Conservation (phyloP, 2,888 invertebrate genomes). For the Spicauda simplicius region DNA sequence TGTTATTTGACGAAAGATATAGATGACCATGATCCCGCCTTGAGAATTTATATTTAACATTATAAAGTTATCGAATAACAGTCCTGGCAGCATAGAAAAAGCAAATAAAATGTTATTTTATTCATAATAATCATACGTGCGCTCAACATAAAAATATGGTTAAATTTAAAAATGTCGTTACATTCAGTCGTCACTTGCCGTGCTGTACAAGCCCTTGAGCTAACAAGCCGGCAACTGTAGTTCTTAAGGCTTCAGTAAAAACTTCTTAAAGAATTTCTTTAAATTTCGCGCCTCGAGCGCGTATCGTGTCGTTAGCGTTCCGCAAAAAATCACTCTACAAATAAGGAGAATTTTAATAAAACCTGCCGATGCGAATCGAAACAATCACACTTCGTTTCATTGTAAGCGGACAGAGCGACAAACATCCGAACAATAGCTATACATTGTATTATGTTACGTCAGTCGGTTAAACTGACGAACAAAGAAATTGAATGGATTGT, state of each 20-base stretch:
- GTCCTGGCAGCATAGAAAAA: no score
- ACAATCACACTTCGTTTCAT: slow-evolving; percentile 67
- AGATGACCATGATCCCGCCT: no score
- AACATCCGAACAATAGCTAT: slow-evolving; percentile 56
- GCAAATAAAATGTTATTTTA: neutral
- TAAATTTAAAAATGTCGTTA: slow-evolving; percentile 15
- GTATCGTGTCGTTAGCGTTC: slow-evolving; percentile 39
- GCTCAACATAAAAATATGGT: neutral
- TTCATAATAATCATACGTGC: neutral
- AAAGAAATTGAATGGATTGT: slow-evolving; percentile 31
- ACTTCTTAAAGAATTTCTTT: slow-evolving; percentile 33
- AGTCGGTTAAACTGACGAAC: slow-evolving; percentile 26
- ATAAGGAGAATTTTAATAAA: slow-evolving; percentile 73
- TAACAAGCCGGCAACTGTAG: slow-evolving; percentile 33
- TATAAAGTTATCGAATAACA: no score
- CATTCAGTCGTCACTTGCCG: slow-evolving; percentile 12
- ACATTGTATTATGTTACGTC: slow-evolving; percentile 26
- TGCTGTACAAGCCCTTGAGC: slow-evolving; percentile 15
- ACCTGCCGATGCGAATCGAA: slow-evolving; percentile 64
- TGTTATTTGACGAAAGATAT: no score
- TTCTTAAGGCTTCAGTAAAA: slow-evolving; percentile 39
- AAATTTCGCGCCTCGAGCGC: slow-evolving; percentile 42
- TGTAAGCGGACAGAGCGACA: slow-evolving; percentile 60
- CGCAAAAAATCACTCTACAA: slow-evolving; percentile 47
- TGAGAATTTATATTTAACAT: no score